Percentiles rank a stretch among this genome's conserved stretches.
Evolutionary conservation across 2,113 vertebrate species (phyloP).

Genomic region (Tamias sibiricus): DNA sequence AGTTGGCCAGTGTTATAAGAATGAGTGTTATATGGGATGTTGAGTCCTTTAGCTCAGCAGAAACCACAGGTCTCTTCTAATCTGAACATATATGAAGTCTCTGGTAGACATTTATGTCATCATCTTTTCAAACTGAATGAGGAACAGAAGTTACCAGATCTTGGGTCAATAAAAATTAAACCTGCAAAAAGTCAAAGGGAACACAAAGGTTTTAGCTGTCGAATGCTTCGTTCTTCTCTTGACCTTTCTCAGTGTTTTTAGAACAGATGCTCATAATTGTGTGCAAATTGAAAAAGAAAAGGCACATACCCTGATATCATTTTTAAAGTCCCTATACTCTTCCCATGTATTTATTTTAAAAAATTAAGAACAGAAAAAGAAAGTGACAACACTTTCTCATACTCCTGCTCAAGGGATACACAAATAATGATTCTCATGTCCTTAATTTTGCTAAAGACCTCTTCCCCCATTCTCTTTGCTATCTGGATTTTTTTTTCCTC

Average conservation of each 20-base stretch:
- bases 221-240: neutral
- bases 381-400: neutral
- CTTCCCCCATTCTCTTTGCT: slow-evolving; percentile 11
- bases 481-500: neutral
- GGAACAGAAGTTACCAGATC: slow-evolving; percentile 14
- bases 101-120: neutral
- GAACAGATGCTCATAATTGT: neutral
- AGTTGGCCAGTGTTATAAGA: neutral
- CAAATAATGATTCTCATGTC: neutral
- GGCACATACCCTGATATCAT: no score
- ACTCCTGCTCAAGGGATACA: neutral
- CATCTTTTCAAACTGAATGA: neutral
- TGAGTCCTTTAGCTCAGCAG: neutral
- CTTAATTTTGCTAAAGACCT: neutral
- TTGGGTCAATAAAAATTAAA: neutral
- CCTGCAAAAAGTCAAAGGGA: neutral
- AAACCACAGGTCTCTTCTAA: neutral
- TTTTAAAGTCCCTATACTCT: neutral
- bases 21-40: neutral
- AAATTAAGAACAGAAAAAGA: neutral
- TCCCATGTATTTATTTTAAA: neutral
- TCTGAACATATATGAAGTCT: neutral
- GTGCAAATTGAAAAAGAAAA: slow-evolving; percentile 28
- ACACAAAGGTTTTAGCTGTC: neutral
- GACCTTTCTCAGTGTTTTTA: neutral